phyloP scores from a whole-genome alignment of 2,113 vertebrate genomes.

The Austrofundulus limnaeus region DNA sequence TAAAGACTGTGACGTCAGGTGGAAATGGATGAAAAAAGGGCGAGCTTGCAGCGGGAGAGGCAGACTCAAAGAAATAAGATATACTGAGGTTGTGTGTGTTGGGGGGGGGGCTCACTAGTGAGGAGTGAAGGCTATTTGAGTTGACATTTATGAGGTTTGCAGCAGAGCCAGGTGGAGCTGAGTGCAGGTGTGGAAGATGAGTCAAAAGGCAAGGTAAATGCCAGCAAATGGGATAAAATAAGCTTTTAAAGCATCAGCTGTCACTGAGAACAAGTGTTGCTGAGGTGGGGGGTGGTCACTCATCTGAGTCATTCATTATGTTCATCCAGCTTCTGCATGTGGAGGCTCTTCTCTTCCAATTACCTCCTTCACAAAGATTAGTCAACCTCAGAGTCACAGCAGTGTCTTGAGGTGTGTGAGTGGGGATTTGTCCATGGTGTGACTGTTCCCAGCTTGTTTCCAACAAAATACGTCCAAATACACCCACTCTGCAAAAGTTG shows the following conservation, averaged over 20 bases:
- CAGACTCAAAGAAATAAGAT: background rate
- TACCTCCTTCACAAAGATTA: slow-evolving; percentile 34
- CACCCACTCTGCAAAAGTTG: background rate
- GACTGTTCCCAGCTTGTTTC: slow-evolving; percentile 1
- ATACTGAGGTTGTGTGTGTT: background rate
- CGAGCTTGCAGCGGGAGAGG: slow-evolving; percentile 25
- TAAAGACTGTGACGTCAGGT: slow-evolving; percentile 28
- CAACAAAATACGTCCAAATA: background rate
- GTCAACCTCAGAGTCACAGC: slow-evolving; percentile 13
- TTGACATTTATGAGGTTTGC: slow-evolving; percentile 56
- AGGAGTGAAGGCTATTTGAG: slow-evolving; percentile 25
- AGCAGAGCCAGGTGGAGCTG: slow-evolving; percentile 20
- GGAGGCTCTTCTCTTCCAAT: slow-evolving; percentile 1
- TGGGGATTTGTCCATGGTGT: background rate
- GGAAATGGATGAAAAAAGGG: slow-evolving; percentile 3
- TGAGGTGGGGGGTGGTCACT: slow-evolving; percentile 34
- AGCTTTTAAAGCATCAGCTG: slow-evolving; percentile 46
- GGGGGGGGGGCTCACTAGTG: background rate
- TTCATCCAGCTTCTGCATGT: slow-evolving; percentile 19
- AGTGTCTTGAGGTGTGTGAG: slow-evolving; percentile 12
- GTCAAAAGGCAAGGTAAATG: slow-evolving; percentile 55
- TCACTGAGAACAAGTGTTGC: slow-evolving; percentile 29
- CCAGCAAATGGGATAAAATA: slow-evolving; percentile 46
- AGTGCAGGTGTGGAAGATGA: slow-evolving; percentile 41
- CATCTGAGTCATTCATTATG: slow-evolving; percentile 56